Percentiles rank a stretch among this genome's conserved stretches.
phyloP scores from a whole-genome alignment of 2,888 invertebrate genomes.

The Microplitis manilae region DNA sequence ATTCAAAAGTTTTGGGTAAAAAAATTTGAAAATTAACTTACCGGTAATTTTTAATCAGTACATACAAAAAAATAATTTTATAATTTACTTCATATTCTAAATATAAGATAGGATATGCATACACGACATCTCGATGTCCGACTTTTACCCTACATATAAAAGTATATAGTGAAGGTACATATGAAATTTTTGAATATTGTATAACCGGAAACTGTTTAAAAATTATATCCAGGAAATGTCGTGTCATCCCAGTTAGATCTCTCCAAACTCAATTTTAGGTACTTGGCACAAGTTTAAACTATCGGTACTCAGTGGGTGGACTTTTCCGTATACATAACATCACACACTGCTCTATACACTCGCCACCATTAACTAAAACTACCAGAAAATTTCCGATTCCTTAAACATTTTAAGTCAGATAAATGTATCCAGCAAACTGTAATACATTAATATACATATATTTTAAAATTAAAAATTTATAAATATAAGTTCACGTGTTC shows the following conservation, averaged over 20 bases:
- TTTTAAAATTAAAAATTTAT: background rate
- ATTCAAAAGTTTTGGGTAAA: too few relatives aligned
- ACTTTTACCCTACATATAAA: background rate
- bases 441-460: background rate
- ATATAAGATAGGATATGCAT: background rate
- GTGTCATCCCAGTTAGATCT: conserved; percentile 40
- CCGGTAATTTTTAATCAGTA: too few relatives aligned
- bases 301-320: conserved; percentile 48
- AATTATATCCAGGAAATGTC: conserved; percentile 37
- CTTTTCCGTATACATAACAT: conserved; percentile 43
- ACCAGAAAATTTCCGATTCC: background rate
- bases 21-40: too few relatives aligned
- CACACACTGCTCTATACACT: background rate
- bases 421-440: background rate
- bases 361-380: background rate
- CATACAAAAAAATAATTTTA: background rate
- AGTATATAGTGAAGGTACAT: background rate
- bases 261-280: conserved; percentile 35
- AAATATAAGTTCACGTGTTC: background rate
- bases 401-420: background rate
- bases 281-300: conserved; percentile 46
- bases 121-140: background rate
- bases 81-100: background rate
- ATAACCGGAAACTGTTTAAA: conserved; percentile 8
- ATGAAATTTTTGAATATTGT: background rate